Evolutionary conservation across 2,797 vertebrate genomes (phyloP).

Genomic region (Manis javanica): DNA sequence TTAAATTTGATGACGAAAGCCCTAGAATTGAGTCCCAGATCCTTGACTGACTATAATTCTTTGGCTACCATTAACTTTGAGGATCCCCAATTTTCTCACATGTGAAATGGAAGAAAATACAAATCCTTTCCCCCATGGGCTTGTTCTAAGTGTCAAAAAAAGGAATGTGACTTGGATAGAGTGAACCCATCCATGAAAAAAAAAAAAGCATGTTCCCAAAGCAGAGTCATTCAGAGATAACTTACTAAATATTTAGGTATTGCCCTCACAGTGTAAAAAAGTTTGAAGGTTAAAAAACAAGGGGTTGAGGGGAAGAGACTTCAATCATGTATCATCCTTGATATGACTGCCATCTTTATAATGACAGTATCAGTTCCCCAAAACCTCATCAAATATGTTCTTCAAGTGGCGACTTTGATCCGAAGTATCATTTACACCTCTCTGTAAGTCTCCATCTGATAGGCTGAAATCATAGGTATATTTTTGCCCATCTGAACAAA

Average conservation of each 20-base stretch:
- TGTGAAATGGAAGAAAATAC: neutral
- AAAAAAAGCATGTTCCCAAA: neutral
- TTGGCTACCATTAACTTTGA: neutral
- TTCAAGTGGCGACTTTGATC: neutral
- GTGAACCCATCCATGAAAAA: neutral
- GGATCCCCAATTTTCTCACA: neutral
- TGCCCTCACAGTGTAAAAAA: neutral
- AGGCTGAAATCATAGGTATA: neutral
- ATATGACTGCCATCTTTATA: neutral
- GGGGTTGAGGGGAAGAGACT: neutral
- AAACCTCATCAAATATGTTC: neutral
- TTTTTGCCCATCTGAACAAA: neutral
- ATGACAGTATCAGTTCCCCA: neutral
- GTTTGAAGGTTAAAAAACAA: neutral
- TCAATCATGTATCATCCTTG: neutral
- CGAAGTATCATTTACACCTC: neutral
- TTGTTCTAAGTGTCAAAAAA: neutral
- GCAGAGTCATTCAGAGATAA: neutral
- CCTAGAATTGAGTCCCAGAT: neutral
- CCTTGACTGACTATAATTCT: neutral
- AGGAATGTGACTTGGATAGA: neutral
- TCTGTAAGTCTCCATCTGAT: neutral
- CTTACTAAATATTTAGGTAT: neutral
- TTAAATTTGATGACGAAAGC: neutral
- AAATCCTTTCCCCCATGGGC: neutral